A percentile compares a stretch with the other conserved stretches of the same genome.
Evolutionary conservation across 1,140 invertebrate species (phyloP).

Genomic region (Drosophila neocordata): DNA sequence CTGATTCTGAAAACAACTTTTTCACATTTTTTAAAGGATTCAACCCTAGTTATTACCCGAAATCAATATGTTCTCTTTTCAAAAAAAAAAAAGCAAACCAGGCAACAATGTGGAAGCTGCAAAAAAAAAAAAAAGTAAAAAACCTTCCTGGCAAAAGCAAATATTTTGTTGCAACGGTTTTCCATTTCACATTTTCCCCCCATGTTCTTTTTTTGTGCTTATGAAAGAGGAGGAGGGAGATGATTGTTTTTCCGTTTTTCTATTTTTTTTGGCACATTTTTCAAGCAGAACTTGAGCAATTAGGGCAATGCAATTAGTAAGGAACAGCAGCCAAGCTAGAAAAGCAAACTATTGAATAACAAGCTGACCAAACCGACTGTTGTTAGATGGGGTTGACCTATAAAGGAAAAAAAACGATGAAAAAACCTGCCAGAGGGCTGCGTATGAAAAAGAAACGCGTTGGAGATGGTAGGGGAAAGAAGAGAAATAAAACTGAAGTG

Average conservation of each 20-base stretch:
- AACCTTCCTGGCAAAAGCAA: background rate
- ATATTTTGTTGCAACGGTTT: background rate
- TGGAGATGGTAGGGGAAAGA: background rate
- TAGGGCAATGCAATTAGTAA: slow-evolving; percentile 75
- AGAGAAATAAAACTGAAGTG: background rate
- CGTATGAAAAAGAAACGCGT: background rate
- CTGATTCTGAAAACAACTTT: too few species aligned
- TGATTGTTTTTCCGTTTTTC: background rate
- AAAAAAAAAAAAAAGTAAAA: slow-evolving; percentile 6
- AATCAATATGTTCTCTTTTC: background rate
- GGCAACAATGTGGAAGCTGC: slow-evolving; percentile 42
- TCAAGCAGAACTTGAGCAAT: slow-evolving; percentile 65
- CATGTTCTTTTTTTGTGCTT: background rate
- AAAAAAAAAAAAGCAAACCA: slow-evolving; percentile 36
- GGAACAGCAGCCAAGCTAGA: slow-evolving; percentile 51
- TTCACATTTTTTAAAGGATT: too few species aligned
- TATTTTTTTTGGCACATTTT: slow-evolving; percentile 66
- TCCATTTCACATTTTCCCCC: background rate
- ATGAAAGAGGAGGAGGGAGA: too few species aligned
- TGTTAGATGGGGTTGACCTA: slow-evolving; percentile 13
- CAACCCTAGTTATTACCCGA: too few species aligned
- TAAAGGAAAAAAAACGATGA: background rate
- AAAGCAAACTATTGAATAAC: slow-evolving; percentile 67
- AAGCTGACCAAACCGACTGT: slow-evolving; percentile 29
- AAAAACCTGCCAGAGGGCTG: background rate